Base-by-base conservation (phyloP, 1,140 invertebrate genomes). In the Gonioctena quinquepunctata region DNA sequence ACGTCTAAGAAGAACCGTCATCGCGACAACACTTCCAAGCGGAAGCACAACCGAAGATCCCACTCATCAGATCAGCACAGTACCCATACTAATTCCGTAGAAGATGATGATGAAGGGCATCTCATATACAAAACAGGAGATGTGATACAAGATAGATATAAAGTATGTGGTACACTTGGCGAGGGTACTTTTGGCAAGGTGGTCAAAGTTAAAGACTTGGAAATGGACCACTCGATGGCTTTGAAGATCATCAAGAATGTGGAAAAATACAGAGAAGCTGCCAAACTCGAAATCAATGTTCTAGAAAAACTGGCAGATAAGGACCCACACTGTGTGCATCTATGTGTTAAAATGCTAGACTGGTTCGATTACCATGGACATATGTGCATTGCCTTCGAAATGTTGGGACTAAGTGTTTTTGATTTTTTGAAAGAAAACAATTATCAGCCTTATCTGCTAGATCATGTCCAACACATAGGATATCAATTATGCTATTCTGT, bases 181-280 rank as follows among this genome's bases (percentile, higher is more conserved):
- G 98, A 99, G 88, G 98, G 98, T 82, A 99, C 98, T 76, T 99
- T 99, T 90, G 98, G 98, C 84, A 99, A 99, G 90, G 97, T 99
- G 82, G 96, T 99, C 76, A 95, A 99, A 90, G 97, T 98, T 82
- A 95, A 95, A 86, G 97, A 98, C 87, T 86, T 95, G 80, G 91
- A 95, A 87, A 94, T 96, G 88, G 94, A 96, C 86, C 90, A 93
- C 80, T 89, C 90, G 74, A 93, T 98, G 88, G 98, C 98, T 76
- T 87, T 99, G 82, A 99, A 99, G 86, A 98, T 99, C 73, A 99
- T 99, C 75, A 99, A 99, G 86, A 99, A 99, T 88, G 97, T 99
- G 68, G 96, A 98, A 82, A 99, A 99, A 85, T 99, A 99, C 85
- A 88, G 97, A 82, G 98, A 99, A 87, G 98, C 98, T 72, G 98